A percentile compares a stretch with the other conserved stretches of the same genome.
These are phyloP conservation scores for Alfaro cultratus DNA, from an alignment of 2,797 vertebrate genomes.

Conservation along the genomic window DNA sequence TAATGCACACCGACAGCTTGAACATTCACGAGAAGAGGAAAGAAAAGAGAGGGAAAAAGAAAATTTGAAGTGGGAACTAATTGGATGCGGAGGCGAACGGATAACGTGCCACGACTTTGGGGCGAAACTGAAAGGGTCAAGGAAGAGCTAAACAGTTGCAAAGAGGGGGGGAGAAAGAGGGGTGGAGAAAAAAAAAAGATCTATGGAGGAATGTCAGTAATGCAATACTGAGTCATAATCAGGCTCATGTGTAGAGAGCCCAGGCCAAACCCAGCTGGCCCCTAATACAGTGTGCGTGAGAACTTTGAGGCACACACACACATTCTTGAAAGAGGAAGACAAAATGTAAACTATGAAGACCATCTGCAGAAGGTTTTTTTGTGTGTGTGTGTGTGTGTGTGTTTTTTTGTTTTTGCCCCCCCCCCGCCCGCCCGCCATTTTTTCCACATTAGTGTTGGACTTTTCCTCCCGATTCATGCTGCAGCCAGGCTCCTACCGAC, in stretches of 20 bases:
- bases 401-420: no score
- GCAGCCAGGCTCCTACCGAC: slow-evolving; percentile 7
- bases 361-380: slow-evolving; percentile 35
- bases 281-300: slow-evolving; percentile 72
- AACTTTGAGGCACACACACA: slow-evolving; percentile 26
- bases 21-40: slow-evolving; percentile 21
- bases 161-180: slow-evolving; percentile 1
- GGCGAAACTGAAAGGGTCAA: slow-evolving; percentile 53
- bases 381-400: not conserved
- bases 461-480: slow-evolving; percentile 31
- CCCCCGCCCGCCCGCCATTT: not conserved
- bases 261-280: slow-evolving; percentile 72
- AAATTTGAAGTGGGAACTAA: slow-evolving; percentile 32
- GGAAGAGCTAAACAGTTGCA: slow-evolving; percentile 33
- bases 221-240: slow-evolving; percentile 81
- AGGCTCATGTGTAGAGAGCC: slow-evolving; percentile 75
- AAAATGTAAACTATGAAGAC: slow-evolving; percentile 61
- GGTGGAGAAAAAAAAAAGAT: slow-evolving; percentile 44
- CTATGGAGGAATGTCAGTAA: slow-evolving; percentile 78
- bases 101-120: slow-evolving; percentile 57
- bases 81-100: slow-evolving; percentile 48
- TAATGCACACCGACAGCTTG: slow-evolving; percentile 54
- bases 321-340: slow-evolving; percentile 31
- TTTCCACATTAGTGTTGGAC: slow-evolving; percentile 23
- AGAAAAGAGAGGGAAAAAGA: not conserved